Evolutionary conservation across 2,797 vertebrate genomes (phyloP).

Genomic region (Anabacerthia variegaticeps): DNA sequence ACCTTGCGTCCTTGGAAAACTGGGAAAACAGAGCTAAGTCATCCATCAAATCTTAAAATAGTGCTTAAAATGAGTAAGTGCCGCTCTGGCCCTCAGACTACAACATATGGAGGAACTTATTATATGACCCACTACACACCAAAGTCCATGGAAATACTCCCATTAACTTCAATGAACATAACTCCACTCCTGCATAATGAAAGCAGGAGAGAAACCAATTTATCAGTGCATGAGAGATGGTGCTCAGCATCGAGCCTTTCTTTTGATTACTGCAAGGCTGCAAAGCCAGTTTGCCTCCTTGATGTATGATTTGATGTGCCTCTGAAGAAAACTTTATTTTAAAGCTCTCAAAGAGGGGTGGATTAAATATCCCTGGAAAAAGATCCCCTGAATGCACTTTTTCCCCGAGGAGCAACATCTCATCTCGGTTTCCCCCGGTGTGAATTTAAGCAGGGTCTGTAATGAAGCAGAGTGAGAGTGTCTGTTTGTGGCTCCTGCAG

Average conservation of each 20-base stretch:
- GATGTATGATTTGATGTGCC: constrained; percentile 13
- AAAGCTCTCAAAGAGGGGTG: background rate
- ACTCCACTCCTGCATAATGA: constrained; percentile 18
- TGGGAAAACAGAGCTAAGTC: constrained; percentile 55
- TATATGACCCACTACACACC: constrained; percentile 22
- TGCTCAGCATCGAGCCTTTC: background rate
- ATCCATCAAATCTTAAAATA: constrained; percentile 77
- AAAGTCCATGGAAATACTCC: constrained; percentile 38
- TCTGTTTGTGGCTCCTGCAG: background rate
- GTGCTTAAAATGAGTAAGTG: constrained; percentile 70
- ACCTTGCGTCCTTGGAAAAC: constrained; percentile 67
- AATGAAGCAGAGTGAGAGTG: background rate
- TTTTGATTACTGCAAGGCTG: background rate
- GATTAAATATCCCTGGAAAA: constrained; percentile 16
- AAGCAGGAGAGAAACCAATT: constrained; percentile 18
- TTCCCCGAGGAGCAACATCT: background rate
- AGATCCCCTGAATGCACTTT: background rate
- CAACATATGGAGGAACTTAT: background rate
- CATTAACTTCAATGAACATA: constrained; percentile 34
- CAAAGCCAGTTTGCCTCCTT: constrained; percentile 2
- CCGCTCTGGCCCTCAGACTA: constrained; percentile 28
- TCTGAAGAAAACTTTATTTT: constrained; percentile 45
- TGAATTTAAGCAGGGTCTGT: background rate
- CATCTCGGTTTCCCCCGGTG: background rate
- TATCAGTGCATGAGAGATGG: background rate